Evolutionary conservation across 2,797 vertebrate species (phyloP).

Genomic region (Acanthurus leucopareius): DNA sequence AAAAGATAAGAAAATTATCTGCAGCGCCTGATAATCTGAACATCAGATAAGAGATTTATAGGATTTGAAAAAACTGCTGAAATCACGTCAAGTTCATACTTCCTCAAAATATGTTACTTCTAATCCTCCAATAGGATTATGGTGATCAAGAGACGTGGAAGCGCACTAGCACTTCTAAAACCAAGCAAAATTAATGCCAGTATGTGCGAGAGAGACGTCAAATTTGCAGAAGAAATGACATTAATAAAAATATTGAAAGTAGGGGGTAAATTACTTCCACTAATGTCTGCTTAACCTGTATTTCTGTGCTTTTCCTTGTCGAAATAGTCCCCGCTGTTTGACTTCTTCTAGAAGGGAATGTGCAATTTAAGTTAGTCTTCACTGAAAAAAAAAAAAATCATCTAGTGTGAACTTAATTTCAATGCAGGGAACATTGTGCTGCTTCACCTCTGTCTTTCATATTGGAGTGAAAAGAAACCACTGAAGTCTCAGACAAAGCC

Average conservation of each 20-base stretch:
- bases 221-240: constrained; percentile 28
- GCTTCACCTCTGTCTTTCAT: constrained; percentile 1
- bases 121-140: constrained; percentile 64
- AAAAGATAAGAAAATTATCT: neutral
- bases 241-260: constrained; percentile 5
- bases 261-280: constrained; percentile 38
- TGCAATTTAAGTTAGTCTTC: constrained; percentile 56
- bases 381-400: constrained; percentile 24
- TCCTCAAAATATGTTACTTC: constrained; percentile 14
- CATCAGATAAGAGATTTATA: constrained; percentile 33
- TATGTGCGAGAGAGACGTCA: neutral
- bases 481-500: neutral
- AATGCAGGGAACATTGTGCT: constrained; percentile 45
- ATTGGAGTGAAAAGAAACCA: neutral
- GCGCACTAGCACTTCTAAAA: constrained; percentile 23
- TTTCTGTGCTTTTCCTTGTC: constrained; percentile 20
- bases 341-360: constrained; percentile 52
- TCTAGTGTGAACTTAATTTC: constrained; percentile 67
- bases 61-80: constrained; percentile 39
- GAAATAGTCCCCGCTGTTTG: constrained; percentile 49
- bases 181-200: constrained; percentile 22
- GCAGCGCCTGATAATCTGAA: neutral
- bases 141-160: constrained; percentile 19
- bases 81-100: constrained; percentile 29
- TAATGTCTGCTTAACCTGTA: constrained; percentile 50